These are phyloP conservation scores for Semibalanus balanoides DNA, from an alignment of 1,140 invertebrate species.

Conservation along the genomic window DNA sequence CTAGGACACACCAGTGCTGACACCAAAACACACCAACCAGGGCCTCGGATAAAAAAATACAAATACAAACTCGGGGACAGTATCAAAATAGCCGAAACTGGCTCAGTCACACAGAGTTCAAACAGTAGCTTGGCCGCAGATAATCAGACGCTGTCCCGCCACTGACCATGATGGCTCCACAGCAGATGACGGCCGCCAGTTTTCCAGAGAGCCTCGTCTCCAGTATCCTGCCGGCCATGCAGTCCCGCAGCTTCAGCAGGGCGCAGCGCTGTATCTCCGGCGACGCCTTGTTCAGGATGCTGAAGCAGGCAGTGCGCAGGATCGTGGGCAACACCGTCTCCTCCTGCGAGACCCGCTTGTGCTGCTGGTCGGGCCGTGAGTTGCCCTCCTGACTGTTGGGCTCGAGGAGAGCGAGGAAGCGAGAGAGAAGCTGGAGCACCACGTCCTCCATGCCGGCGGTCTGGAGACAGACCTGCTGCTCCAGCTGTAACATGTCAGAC, in stretches of 20 bases:
- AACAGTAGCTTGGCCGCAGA: no score
- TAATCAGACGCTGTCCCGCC: no score
- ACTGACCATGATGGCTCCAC: neutral
- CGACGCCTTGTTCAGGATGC: neutral
- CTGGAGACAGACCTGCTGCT: slow-evolving; percentile 56
- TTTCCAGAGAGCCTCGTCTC: neutral
- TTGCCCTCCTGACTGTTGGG: slow-evolving; percentile 31
- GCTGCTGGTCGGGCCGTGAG: slow-evolving; percentile 22
- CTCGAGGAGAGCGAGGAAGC: slow-evolving; percentile 55
- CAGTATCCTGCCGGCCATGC: neutral
- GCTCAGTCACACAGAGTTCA: no score
- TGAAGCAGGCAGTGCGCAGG: neutral
- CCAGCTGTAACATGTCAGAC: no score
- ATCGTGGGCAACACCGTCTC: neutral
- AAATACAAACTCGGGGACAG: no score
- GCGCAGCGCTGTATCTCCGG: neutral
- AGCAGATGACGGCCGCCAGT: neutral
- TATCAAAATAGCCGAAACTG: no score
- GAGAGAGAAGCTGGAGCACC: slow-evolving; percentile 69
- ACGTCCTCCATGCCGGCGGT: slow-evolving; percentile 79
- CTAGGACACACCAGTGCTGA: no score
- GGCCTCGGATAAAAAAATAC: no score
- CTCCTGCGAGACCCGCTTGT: neutral
- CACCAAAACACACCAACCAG: no score
- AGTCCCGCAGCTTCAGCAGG: neutral